Base-by-base conservation (phyloP, 2,888 invertebrate genomes). In the Pediacus dermestoides region DNA sequence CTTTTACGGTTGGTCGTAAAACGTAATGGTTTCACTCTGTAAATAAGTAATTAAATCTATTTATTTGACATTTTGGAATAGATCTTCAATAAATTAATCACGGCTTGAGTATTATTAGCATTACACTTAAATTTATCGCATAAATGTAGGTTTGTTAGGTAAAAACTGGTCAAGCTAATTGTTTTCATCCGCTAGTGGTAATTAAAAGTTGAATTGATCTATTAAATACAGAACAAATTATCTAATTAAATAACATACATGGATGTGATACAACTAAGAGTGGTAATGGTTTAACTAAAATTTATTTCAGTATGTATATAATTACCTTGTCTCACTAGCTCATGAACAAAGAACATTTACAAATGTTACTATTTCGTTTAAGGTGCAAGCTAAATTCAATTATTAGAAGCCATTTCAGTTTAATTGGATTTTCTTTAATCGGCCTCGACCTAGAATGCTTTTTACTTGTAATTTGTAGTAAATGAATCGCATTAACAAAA, bases 371-470 rank as follows among this genome's bases (percentile, higher is more conserved):
- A 14, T 7, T 28, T 13, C 4, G 4, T 13, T 11, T 14, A 9
- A 9, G 11, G 12, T 14, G 8, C 13, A 11, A 13, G 10, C 7
- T 28, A 14, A 28, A 28, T 7, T 10, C 12, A 28, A 28, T 14
- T 27, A 22, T 30, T 37, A 10, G 45, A 44, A 50, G 42, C 49
- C 46, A 41, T 45, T 39, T 37, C 40, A 45, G 36, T 39, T 13
- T 50, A 50, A 50, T 50, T 39, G 45, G 49, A 47, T 49, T 49
- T 42, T 26, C 28, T 22, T 33, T 28, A 15, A 22, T 22, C 28
- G 40, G 21, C 34, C 40, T 31, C 25, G 36, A 40, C 30, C 33
- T 34, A 16, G 30, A 16, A 18, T 7, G 10, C 4, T 16, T 8
- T 27, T 28, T 36, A n/a, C 6, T 18, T 7, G 21, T 18, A 18